Conservation (phyloP, 92 coral and sea anemone genomes). For the Epizoanthus stellaris region DNA sequence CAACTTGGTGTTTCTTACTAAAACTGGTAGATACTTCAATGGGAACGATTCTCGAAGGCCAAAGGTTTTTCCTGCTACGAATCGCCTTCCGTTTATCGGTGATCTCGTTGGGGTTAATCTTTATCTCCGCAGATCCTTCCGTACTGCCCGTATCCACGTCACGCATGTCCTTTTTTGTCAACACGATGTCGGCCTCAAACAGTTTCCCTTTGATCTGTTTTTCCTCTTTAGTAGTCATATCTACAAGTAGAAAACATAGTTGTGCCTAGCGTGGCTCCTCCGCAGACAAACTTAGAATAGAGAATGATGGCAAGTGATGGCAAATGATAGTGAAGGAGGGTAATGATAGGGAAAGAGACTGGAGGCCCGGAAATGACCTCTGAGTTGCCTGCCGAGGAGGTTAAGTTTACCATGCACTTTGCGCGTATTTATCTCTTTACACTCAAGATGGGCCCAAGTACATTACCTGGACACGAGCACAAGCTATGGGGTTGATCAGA, state of each 20-base stretch:
- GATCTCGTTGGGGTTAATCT: slow-evolving; percentile 49
- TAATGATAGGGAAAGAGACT: no score
- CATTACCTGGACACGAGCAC: no score
- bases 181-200: slow-evolving; percentile 77
- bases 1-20: slow-evolving; percentile 43
- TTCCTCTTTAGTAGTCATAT: slow-evolving; percentile 17
- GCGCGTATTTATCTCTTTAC: no score
- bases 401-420: no score
- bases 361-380: no score
- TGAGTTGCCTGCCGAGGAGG: no score
- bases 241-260: not conserved
- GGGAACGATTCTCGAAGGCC: slow-evolving; percentile 74
- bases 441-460: no score
- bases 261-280: no score
- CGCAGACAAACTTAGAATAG: no score
- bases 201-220: slow-evolving; percentile 20
- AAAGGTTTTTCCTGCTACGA: slow-evolving; percentile 59
- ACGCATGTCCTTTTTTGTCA: slow-evolving; percentile 46
- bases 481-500: no score
- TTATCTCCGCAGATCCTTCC: slow-evolving; percentile 64
- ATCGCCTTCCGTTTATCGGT: slow-evolving; percentile 64
- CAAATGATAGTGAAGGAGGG: no score
- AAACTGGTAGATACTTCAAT: slow-evolving; percentile 41
- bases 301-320: no score
- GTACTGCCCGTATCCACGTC: slow-evolving; percentile 63